Evolutionary conservation across 2,797 vertebrate genomes (phyloP), one percentile per base, ranked within the genome.

Genomic region (Xerus rutilus): DNA sequence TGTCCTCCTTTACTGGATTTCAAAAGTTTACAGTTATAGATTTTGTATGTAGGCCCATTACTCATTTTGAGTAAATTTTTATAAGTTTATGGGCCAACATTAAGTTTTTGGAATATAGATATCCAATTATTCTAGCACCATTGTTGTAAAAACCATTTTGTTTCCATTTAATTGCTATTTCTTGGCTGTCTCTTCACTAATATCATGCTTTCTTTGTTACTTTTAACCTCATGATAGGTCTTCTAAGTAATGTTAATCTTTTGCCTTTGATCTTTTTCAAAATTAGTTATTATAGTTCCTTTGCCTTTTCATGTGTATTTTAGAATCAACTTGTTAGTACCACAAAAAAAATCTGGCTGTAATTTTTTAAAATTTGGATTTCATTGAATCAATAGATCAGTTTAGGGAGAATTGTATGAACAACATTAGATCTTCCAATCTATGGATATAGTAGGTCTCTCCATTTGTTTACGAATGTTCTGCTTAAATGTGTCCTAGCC

Each of bases 61-160:
- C 54, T 85, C 54, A 92, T 47, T 92, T 72, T 84, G 54, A 64
- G 70, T 52, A 77, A 77, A 77, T 77, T 77, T 92, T 69, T 69
- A 1, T 32, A 25, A 21, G 6, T 89, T 78, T 65, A 47, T 79
- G 47, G 32, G 49, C 67, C 25, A 67, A 81, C 11, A 28, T 86
- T 74, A 74, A 86, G 67, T 57, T 79, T 59, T 17, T 43, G 43
- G 11, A 1, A 18, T 57, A 73, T 25, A 32, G 64, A 5, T 32
- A n/a, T 25, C 25, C 32, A 73, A 3, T 78, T 78, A 95, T 85
- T 79, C 57, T 25, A 54, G 45, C 67, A 74, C 21, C 23, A n/a
- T 67, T 90, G 67, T 74, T 67, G 17, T 86, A 35, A 93, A 93
- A 69, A 65, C 35, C 47, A 13, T 59, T 79, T 79, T 59, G 9